Percentiles rank a stretch among this genome's conserved stretches.
Evolutionary conservation across 2,888 invertebrate genomes (phyloP).

Genomic region (Apamea crenata): DNA sequence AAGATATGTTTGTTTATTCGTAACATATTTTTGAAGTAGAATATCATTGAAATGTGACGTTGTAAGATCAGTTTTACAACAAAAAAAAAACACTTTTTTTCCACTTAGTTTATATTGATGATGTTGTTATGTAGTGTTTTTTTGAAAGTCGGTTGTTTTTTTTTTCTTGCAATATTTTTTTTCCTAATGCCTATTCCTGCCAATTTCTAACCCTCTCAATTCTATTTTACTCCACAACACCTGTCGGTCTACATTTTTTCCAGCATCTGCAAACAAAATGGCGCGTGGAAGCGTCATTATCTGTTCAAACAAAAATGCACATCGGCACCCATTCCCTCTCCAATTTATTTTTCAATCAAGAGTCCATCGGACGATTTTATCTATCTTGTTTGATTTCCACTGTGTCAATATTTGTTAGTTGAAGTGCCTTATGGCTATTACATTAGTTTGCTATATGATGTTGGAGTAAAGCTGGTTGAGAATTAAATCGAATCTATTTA

Average conservation of each 20-base stretch:
- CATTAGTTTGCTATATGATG: not conserved
- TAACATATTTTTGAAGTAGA: not conserved
- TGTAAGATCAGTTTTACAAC: not conserved
- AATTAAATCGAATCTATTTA: not conserved
- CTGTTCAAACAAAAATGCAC: conserved; percentile 62
- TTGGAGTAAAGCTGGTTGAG: not conserved
- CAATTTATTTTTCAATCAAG: conserved; percentile 81
- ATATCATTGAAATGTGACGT: not conserved
- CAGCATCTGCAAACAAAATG: conserved; percentile 48
- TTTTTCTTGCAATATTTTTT: not conserved
- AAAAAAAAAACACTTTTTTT: not conserved
- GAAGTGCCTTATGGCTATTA: conserved; percentile 6
- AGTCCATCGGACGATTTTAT: conserved; percentile 49
- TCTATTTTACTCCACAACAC: not conserved
- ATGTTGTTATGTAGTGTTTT: not conserved
- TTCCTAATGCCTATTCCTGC: not conserved
- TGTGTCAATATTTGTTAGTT: conserved; percentile 57
- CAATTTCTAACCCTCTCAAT: not conserved
- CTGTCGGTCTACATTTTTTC: conserved; percentile 4
- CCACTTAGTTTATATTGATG: not conserved
- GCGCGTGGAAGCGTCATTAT: conserved; percentile 15
- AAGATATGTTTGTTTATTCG: not conserved
- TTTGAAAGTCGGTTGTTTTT: not conserved
- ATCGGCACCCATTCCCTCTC: conserved; percentile 50
- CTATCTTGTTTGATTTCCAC: conserved; percentile 62